Evolutionary conservation across 2,797 vertebrate genomes (phyloP), one percentile per base, ranked within the genome.

Genomic region (Premnoplex brunnescens): DNA sequence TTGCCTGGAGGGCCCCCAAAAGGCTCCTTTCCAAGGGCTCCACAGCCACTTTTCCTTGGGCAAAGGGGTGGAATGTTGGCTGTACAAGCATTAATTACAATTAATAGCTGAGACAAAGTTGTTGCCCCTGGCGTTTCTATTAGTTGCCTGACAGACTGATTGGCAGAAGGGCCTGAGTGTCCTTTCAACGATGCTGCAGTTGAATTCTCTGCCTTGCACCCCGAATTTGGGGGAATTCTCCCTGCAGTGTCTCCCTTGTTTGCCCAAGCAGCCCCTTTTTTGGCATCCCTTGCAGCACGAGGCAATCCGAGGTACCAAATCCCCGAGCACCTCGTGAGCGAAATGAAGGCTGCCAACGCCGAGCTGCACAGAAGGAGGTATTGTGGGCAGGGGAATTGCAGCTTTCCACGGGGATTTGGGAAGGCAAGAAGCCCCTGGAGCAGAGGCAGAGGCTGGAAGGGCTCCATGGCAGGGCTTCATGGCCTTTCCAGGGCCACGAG

Each of bases 291-390:
- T 95, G 43, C 98, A 99, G 99, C 99, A 11, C 97, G 91, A 91
- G 98, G 98, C 91, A 99, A 99, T 95, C 98, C 98, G 37, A 97
- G 97, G 6, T 99, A 99, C 91, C 98, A 97, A 97, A 98, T 99
- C 92, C 99, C 99, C 8, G 91, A 94, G 74, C 98, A 98, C 55
- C 98, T 99, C 59, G 95, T 99, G 88, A 97, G 98, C 78, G 98
- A 99, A 97, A 98, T 99, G 95, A 97, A 98, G 73, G 98, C 98
- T 85, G 98, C 98, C 91, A 99, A 99, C 82, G 27, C 81, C 63
- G 98, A 97, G 85, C 96, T 99, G 62, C 98, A 98, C 64, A 97
- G 97, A 82, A 98, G 96, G 95, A 99, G 99, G 99, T 99, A 97
- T 37, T 1, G 56, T 58, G 49, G 54, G 23, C 8, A 24, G 14